Conservation (phyloP, 2,888 invertebrate genomes). For the Sepiola atlantica region DNA sequence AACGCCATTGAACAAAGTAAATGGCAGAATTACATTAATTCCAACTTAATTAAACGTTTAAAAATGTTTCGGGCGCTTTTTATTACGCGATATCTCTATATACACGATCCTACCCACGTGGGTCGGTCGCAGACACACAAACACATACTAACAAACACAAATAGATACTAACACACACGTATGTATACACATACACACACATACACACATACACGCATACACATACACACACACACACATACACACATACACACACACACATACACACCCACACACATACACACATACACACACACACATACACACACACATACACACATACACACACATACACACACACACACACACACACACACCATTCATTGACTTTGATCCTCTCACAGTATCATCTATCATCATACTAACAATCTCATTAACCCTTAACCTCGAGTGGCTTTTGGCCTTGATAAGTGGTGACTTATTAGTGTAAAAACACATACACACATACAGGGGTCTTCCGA, state of each 20-base stretch:
- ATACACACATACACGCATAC: not conserved
- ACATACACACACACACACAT: not conserved
- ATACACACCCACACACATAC: not conserved
- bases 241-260: not conserved
- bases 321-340: not conserved
- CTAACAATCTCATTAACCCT: no score
- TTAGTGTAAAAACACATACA: no score
- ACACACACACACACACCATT: not conserved
- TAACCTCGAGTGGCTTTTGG: no score
- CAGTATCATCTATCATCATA: no score
- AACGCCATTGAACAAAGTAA: not conserved
- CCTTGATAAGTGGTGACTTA: no score
- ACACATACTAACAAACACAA: not conserved
- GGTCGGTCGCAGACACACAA: no score
- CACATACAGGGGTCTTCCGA: no score
- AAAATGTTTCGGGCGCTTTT: not conserved
- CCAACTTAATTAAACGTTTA: not conserved
- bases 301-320: not conserved
- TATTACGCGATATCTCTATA: no score
- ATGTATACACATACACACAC: not conserved
- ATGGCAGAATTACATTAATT: not conserved
- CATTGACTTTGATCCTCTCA: no score
- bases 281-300: not conserved
- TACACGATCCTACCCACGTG: no score
- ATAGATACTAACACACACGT: not conserved